These are phyloP conservation scores for Lytechinus variegatus DNA, from an alignment of 35 echinoderm and acorn worm species.

Conservation along the genomic window DNA sequence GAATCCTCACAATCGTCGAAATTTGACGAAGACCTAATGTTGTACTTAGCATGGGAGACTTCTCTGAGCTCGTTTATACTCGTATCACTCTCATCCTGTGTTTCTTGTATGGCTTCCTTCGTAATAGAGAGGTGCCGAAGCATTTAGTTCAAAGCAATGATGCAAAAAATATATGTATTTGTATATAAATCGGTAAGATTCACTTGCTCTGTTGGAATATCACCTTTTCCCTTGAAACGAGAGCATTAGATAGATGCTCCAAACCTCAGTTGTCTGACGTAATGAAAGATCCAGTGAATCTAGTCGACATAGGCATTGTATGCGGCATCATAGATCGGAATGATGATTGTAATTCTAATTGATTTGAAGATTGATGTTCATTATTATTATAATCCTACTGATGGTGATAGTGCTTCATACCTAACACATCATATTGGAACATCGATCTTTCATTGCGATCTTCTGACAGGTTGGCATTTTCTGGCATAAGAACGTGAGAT, in stretches of 20 bases:
- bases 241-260: too few species aligned
- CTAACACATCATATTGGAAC: not conserved
- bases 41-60: not conserved
- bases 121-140: not conserved
- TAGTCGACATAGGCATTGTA: too few species aligned
- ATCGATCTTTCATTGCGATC: not conserved
- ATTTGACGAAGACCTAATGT: not conserved
- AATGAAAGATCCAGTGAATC: too few species aligned
- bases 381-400: not conserved
- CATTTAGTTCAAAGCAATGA: not conserved
- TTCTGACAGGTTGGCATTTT: not conserved
- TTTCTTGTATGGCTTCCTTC: not conserved
- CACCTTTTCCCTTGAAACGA: too few species aligned
- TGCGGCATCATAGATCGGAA: too few species aligned
- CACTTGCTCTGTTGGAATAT: too few species aligned
- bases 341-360: not conserved
- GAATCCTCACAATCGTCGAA: not conserved
- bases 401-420: not conserved
- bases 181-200: too few species aligned
- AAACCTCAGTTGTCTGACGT: too few species aligned
- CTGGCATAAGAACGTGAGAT: too few species aligned
- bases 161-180: too few species aligned
- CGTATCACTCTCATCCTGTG: not conserved
- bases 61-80: not conserved
- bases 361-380: not conserved